Evolutionary conservation across 2,888 invertebrate species (phyloP).

Genomic region (Dynastes tityus): DNA sequence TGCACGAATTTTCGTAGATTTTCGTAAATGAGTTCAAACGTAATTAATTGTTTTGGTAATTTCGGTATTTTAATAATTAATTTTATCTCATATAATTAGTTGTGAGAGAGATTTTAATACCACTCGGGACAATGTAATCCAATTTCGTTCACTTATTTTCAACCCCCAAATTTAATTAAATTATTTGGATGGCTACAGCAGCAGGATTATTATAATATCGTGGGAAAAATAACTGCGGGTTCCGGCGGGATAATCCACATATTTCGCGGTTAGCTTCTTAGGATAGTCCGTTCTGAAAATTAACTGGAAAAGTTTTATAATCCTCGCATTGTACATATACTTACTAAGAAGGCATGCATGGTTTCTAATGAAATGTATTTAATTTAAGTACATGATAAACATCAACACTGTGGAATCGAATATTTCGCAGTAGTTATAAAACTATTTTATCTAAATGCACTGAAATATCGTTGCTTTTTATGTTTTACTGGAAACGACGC

Average conservation of each 20-base stretch:
- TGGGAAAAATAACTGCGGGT: not conserved
- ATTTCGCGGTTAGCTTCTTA: slow-evolving; percentile 25
- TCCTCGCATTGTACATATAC: not conserved
- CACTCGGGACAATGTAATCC: not conserved
- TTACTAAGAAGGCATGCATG: not conserved
- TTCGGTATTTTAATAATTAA: slow-evolving; percentile 16
- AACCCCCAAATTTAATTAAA: slow-evolving; percentile 35
- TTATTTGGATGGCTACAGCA: slow-evolving; percentile 1
- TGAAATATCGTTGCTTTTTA: too few relatives aligned
- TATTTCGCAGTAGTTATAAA: not conserved
- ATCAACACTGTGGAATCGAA: not conserved
- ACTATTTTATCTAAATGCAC: not conserved
- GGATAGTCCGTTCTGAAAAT: slow-evolving; percentile 6
- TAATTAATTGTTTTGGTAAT: slow-evolving; percentile 15
- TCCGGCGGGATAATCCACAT: slow-evolving; percentile 8
- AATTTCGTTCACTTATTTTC: slow-evolving; percentile 1
- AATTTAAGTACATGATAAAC: not conserved
- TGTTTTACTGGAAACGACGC: too few relatives aligned
- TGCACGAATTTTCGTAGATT: not conserved
- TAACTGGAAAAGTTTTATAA: slow-evolving; percentile 35
- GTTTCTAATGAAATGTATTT: slow-evolving; percentile 7
- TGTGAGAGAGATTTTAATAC: not conserved
- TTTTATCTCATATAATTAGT: not conserved
- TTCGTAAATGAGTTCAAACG: slow-evolving; percentile 12
- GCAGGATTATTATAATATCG: slow-evolving; percentile 32